phyloP scores from a whole-genome alignment of 2,797 vertebrate species.

The Tokudaia muenninki region DNA sequence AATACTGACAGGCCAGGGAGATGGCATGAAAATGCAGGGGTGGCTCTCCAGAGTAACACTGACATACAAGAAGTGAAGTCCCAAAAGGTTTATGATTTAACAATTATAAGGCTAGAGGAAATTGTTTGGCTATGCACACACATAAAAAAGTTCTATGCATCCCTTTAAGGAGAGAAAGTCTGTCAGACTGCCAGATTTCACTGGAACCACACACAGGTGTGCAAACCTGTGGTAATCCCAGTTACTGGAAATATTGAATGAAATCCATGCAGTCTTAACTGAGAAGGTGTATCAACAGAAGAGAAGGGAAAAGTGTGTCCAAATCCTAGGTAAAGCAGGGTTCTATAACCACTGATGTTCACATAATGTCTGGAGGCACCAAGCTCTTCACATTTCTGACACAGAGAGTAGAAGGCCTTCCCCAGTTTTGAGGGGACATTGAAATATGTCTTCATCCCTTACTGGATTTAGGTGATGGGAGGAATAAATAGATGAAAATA shows the following conservation, averaged over 20 bases:
- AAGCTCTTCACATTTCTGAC: background rate
- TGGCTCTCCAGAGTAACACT: background rate
- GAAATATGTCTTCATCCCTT: background rate
- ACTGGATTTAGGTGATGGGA: background rate
- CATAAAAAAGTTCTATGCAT: background rate
- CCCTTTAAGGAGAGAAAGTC: background rate
- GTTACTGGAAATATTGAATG: background rate
- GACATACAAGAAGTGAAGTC: background rate
- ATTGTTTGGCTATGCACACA: background rate
- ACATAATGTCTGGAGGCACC: background rate
- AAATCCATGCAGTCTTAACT: background rate
- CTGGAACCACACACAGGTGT: background rate
- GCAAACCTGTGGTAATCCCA: background rate
- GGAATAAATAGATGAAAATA: slow-evolving; percentile 5
- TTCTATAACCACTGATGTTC: background rate
- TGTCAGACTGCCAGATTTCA: background rate
- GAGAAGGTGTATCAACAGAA: background rate
- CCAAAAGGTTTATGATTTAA: background rate
- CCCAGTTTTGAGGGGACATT: background rate
- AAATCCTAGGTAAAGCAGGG: background rate
- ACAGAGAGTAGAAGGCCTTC: background rate
- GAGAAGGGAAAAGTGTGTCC: background rate
- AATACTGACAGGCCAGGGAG: background rate
- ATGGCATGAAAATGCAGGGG: background rate
- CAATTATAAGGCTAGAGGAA: background rate